Percentiles rank a stretch among this genome's conserved stretches.
Conservation (phyloP, 92 coral and sea anemone species). For the Umimayanthus chanpuru region DNA sequence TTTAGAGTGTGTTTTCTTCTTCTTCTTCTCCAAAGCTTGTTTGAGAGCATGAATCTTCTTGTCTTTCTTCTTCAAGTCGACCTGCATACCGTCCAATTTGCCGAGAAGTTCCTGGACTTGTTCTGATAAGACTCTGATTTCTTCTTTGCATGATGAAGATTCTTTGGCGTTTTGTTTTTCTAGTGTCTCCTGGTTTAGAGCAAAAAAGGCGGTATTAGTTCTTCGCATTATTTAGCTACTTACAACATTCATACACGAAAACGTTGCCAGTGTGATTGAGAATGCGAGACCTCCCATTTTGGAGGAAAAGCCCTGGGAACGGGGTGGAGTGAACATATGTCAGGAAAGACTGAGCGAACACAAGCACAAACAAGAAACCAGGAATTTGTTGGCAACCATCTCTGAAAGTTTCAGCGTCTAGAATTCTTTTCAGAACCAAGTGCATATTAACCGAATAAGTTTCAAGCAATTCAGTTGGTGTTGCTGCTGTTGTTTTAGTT, state of each 20-base stretch:
- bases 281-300: too few relatives aligned
- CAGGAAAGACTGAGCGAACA: too few relatives aligned
- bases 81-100: constrained; percentile 76
- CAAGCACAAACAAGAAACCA: too few relatives aligned
- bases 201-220: background rate
- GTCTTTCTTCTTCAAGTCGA: constrained; percentile 71
- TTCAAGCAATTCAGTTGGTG: too few relatives aligned
- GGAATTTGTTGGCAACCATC: too few relatives aligned
- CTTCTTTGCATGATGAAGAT: constrained; percentile 17
- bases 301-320: too few relatives aligned
- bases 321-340: too few relatives aligned
- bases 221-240: background rate
- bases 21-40: constrained; percentile 75
- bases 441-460: too few relatives aligned
- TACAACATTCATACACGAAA: too few relatives aligned
- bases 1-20: constrained; percentile 49
- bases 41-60: constrained; percentile 67
- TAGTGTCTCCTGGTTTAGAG: constrained; percentile 37
- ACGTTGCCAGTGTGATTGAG: background rate
- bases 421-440: too few relatives aligned
- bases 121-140: constrained; percentile 60
- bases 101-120: constrained; percentile 71
- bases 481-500: too few relatives aligned
- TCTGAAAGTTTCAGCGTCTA: too few relatives aligned
- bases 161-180: constrained; percentile 44